Evolutionary conservation across 2,113 vertebrate species (phyloP), one percentile per base, ranked within the genome.

Genomic region (Python bivittatus): DNA sequence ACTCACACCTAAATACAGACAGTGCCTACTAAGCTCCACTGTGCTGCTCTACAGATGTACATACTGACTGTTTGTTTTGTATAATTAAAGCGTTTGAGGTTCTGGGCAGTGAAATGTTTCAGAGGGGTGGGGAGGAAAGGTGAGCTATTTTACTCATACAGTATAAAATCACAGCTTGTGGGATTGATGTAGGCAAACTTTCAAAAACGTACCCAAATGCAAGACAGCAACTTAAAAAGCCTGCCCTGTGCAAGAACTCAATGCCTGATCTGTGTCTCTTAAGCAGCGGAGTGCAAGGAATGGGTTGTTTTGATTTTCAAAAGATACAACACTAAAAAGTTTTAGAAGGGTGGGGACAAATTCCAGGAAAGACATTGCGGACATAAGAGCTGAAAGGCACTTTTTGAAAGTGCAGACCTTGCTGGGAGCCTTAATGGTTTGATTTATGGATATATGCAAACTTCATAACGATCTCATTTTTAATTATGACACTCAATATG

Each of bases 41-140:
- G 79, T 85, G 84, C 93, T 60, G 54, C 92, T 91, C 64, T 0
- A 0, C 44, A 54, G 85, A n/a, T 0, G 1, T 44, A 4, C 17
- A 0, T 33, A 93, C 94, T 94, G 93, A 89, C 93, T 91, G 95
- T 95, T 95, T 93, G 91, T 92, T 93, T 94, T 92, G 90, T 93
- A 91, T 54, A 57, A 95, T 93, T 79, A 94, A 95, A 57, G 38
- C 52, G 86, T 83, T 60, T 61, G 84, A 86, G 92, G 89, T 68
- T 0, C 17, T 2, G 11, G 86, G 93, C 90, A 94, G 38, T n/a
- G 68, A 27, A 27, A 72, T 79, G 86, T 89, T 58, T 91, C 93
- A 64, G 86, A 88, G 91, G 10, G 88, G 2, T 0, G 12, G 1
- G 60, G 91, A 1, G 68, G 72, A 56, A 4, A 86, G n/a, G 27